Base-by-base conservation (phyloP, 1,140 invertebrate species). In the Brachionus angularis region DNA sequence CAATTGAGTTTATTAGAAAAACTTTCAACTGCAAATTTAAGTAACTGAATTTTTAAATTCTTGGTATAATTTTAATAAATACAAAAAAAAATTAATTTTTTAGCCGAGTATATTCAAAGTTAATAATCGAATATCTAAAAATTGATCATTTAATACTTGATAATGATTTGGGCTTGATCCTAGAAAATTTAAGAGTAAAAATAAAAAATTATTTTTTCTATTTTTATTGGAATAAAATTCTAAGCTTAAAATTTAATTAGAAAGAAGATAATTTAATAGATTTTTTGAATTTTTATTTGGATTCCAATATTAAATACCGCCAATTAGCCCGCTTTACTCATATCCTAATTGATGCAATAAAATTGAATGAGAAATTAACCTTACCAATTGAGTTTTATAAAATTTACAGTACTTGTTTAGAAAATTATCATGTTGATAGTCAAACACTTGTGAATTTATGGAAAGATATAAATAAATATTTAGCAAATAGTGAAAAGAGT, bases 101-200 rank as follows among this genome's bases (percentile, higher is more conserved):
- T 58, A 23, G 21, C 39, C 25, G 4, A 33, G 39, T 31, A 12
- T 58, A 39, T 14, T 23, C 42, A 16, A 47, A 47, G 36, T 47
- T 67, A 31, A 12, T 67, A 21, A 50, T 21, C 10, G 47, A 29
- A 10, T 46, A 33, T 31, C 42, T 67, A 10, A 67, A 46, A 33
- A 46, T 16, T 12, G 62, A 67, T 14, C 62, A 67, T 50, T 50
- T 47, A 36, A 46, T 67, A 21, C 42, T 67, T 10, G 62, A 67
- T 33, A 25, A 67, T 10, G n/a, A 67, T 23, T 33, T 67, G 8
- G 62, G 47, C 16, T 31, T 47, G 21, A 46, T 46, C 16, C 44
- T 67, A 4, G 16, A 14, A 3, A 18, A 47, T 12, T n/a, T 58
- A 23, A 58, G 25, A 39, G 53, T 58, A 39, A 36, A 27, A 33